Conservation (phyloP, 1,140 invertebrate genomes). For the Mercenaria mercenaria region DNA sequence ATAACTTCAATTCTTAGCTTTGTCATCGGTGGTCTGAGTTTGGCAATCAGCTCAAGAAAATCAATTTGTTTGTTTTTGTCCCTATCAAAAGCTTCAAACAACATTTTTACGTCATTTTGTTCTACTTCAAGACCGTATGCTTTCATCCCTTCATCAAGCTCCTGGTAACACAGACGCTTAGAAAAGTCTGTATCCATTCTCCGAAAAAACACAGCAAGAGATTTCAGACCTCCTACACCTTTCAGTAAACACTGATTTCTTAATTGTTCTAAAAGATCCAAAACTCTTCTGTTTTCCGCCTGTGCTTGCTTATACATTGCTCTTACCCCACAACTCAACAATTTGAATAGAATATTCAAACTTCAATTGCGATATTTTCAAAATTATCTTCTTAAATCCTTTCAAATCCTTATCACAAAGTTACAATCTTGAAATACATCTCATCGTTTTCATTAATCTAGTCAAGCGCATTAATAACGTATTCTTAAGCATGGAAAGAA, state of each 20-base stretch:
- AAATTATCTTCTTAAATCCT: no score
- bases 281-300: neutral
- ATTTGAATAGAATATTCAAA: no score
- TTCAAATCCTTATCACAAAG: no score
- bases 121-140: conserved; percentile 71
- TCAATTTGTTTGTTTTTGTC: conserved; percentile 77
- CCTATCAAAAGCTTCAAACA: conserved; percentile 78
- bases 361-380: no score
- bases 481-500: no score
- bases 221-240: conserved; percentile 60
- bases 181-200: conserved; percentile 70
- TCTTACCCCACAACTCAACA: no score
- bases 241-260: conserved; percentile 37
- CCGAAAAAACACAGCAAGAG: conserved; percentile 65
- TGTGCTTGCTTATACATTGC: neutral
- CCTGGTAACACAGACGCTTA: conserved; percentile 48
- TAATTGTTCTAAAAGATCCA: conserved; percentile 1
- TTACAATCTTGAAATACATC: no score
- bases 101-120: conserved; percentile 71
- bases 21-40: conserved; percentile 92
- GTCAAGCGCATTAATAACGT: no score
- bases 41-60: conserved; percentile 79
- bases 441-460: no score
- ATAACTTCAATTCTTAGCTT: conserved; percentile 90
- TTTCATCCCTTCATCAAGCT: conserved; percentile 71